Percentiles rank a stretch among this genome's conserved stretches.
Evolutionary conservation across 2,888 invertebrate species (phyloP).

Genomic region (Caenorhabditis imperialis): DNA sequence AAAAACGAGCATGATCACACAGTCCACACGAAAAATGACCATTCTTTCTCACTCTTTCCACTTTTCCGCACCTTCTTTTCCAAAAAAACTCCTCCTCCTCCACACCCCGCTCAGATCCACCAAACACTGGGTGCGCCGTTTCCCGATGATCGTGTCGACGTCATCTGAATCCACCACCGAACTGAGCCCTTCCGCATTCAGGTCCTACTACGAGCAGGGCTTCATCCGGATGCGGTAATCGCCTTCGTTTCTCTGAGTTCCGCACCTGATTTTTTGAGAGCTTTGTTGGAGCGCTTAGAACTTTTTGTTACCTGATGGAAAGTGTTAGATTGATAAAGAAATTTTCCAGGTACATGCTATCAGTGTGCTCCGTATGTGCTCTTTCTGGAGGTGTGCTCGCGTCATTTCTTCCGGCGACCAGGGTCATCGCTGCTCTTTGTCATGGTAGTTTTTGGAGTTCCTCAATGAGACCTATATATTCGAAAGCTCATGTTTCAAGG

Average conservation of each 20-base stretch:
- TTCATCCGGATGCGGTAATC: conserved; percentile 60
- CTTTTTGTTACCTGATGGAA: no score
- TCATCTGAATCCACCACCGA: conserved; percentile 10
- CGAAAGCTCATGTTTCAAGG: no score
- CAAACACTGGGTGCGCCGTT: conserved; percentile 37
- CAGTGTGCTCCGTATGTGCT: conserved; percentile 64
- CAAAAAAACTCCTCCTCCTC: no score
- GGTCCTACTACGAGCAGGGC: conserved; percentile 58
- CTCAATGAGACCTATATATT: background rate
- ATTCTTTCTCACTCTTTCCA: no score
- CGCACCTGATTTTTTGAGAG: background rate
- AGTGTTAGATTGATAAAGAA: no score
- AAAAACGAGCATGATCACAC: no score
- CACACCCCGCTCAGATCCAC: conserved; percentile 25
- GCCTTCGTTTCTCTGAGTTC: background rate
- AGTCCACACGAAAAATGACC: no score
- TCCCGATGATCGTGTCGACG: conserved; percentile 39
- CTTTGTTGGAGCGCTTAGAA: background rate
- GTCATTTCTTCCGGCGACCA: conserved; percentile 59
- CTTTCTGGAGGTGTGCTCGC: conserved; percentile 61
- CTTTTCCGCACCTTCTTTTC: background rate
- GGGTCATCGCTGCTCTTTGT: conserved; percentile 56
- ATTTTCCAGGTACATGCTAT: conserved; percentile 63
- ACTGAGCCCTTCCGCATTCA: conserved; percentile 38
- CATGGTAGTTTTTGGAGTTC: conserved; percentile 45